Evolutionary conservation across 1,140 invertebrate species (phyloP), one percentile per base, ranked within the genome.

Genomic region (Anagrus nilaparvatae): DNA sequence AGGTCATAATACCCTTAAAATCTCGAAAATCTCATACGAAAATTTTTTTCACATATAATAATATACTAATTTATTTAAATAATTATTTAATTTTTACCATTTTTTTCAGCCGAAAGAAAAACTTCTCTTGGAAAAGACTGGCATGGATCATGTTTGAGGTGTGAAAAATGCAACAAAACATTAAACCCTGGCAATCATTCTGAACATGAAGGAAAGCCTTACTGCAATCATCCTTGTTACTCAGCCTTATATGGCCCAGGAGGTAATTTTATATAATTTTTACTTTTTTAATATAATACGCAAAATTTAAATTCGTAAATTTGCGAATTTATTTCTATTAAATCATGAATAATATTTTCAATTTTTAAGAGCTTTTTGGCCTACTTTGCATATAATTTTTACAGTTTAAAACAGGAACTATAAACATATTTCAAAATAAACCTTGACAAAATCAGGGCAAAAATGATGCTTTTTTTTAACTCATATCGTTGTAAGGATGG

Each of bases 81-180:
- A 24, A 33, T 41, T 52, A 32, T 40, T 40, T 27, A 19, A 17
- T 39, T 30, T 25, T 46, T 34, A n/a, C 17, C 23, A 43, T 45
- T 46, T 43, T 25, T 77, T 76, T 41, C 60, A 87, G 84, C 83
- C 35, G 84, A 87, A 58, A 72, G 82, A 44, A 82, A 85, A 54
- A 78, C 78, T 0, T 86, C 82, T 9, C 58, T 87, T 32, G 83
- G 84, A 5, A 86, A 86, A 59, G 83, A 87, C 56, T 87, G 83
- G 83, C 84, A 87, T 50, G 63, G 76, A 6, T 69, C 69, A 9
- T 87, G 84, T 59, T 61, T 87, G 35, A 72, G 74, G 43, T 87
- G 84, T 58, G 78, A 79, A 57, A 84, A 85, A 60, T 87, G 84
- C 56, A 82, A 80, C 57, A 87, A 86, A 60, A 84, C 81, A 0